Conservation (phyloP, 2,113 vertebrate genomes). For the Callopanchax toddi region DNA sequence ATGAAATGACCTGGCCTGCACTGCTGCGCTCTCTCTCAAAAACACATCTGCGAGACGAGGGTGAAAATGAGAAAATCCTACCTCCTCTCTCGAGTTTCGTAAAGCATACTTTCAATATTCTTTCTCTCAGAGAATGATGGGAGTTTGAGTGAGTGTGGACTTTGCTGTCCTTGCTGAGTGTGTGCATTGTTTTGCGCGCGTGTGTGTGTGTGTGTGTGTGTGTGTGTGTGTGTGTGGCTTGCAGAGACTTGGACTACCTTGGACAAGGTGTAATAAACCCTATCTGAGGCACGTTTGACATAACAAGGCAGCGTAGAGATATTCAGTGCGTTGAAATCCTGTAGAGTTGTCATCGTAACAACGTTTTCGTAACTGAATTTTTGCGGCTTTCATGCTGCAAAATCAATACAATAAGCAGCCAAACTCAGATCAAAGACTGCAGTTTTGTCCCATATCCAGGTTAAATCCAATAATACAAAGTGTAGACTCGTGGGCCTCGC, state of each 20-base stretch:
- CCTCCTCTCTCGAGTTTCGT: conserved; percentile 65
- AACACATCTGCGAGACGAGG: conserved; percentile 70
- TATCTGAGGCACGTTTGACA: conserved; percentile 55
- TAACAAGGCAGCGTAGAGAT: conserved; percentile 50
- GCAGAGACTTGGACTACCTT: conserved; percentile 10
- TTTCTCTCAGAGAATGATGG: conserved; percentile 52
- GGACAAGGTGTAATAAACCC: conserved; percentile 55
- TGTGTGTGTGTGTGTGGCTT: conserved; percentile 11
- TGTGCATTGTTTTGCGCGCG: conserved; percentile 4
- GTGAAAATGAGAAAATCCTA: conserved; percentile 76
- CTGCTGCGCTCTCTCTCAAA: conserved; percentile 62
- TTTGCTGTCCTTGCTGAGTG: conserved; percentile 26
- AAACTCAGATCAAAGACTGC: conserved; percentile 59
- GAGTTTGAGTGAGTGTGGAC: conserved; percentile 37
- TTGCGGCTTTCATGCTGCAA: conserved; percentile 25
- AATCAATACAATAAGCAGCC: conserved; percentile 64
- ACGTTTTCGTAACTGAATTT: conserved; percentile 52
- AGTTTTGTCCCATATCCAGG: conserved; percentile 61
- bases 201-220: conserved; percentile 3
- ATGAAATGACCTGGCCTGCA: conserved; percentile 77
- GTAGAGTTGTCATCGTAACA: conserved; percentile 55
- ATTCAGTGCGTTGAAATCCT: conserved; percentile 45
- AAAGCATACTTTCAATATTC: conserved; percentile 73
- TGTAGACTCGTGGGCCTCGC: conserved; percentile 49
- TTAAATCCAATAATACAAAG: conserved; percentile 58